phyloP scores from a whole-genome alignment of 2,113 vertebrate genomes.

The Neotragus pygmaeus region DNA sequence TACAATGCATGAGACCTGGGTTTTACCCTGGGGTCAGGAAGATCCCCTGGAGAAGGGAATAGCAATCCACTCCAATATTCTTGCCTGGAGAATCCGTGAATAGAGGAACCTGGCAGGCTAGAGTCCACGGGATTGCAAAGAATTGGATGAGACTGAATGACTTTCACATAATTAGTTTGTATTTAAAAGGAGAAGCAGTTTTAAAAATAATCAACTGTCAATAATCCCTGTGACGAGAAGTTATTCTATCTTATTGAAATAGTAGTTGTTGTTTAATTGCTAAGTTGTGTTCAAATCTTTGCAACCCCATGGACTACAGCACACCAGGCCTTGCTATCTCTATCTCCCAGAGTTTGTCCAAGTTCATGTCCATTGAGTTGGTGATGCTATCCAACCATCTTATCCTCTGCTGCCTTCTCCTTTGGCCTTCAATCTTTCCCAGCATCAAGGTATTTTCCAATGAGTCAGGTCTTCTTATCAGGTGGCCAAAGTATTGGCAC shows the following conservation, averaged over 20 bases:
- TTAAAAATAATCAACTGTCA: background rate
- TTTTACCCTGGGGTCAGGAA: background rate
- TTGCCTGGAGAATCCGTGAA: background rate
- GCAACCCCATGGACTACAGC: background rate
- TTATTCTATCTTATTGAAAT: background rate
- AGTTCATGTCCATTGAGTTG: background rate
- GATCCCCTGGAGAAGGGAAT: background rate
- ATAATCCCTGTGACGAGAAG: constrained; percentile 5
- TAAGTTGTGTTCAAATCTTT: background rate
- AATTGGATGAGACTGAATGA: background rate
- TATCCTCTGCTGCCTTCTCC: background rate
- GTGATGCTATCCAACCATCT: background rate
- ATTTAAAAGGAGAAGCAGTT: background rate
- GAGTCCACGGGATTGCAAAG: background rate
- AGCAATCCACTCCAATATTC: background rate
- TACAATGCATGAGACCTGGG: background rate
- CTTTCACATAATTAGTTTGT: background rate
- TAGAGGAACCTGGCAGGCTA: background rate
- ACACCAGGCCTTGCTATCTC: background rate
- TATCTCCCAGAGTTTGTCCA: background rate
- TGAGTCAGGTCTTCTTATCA: background rate
- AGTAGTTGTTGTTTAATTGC: background rate
- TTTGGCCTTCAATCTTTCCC: background rate
- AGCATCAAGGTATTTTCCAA: background rate
- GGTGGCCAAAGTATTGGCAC: background rate